Percentiles rank a stretch among this genome's conserved stretches.
Evolutionary conservation across 2,113 vertebrate species (phyloP).

Genomic region (Tyrannus savana): DNA sequence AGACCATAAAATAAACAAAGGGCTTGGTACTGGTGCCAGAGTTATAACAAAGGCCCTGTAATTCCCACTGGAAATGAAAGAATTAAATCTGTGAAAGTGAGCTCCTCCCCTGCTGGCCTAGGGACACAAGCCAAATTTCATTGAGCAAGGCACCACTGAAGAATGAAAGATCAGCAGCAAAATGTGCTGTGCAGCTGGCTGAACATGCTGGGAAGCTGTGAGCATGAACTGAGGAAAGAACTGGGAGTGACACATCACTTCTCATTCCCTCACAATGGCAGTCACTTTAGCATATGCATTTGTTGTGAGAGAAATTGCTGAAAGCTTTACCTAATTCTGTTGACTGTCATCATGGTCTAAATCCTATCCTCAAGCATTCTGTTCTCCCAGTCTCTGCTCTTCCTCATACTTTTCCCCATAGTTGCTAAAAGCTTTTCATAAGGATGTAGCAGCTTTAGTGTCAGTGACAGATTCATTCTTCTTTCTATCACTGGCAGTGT

Average conservation of each 20-base stretch:
- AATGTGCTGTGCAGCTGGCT: conserved; percentile 42
- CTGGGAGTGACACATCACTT: neutral
- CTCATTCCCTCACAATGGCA: neutral
- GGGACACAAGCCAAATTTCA: conserved; percentile 26
- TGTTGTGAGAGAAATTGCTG: neutral
- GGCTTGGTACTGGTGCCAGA: neutral
- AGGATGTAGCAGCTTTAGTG: neutral
- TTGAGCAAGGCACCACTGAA: conserved; percentile 35
- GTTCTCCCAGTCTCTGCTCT: neutral
- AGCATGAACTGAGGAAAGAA: neutral
- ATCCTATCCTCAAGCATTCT: neutral
- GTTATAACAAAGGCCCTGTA: conserved; percentile 13
- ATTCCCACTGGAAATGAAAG: conserved; percentile 18
- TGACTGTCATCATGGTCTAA: neutral
- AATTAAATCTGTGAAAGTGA: conserved; percentile 40
- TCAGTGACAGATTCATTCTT: neutral
- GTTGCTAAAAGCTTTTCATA: neutral
- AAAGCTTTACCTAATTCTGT: neutral
- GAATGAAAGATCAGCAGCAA: conserved; percentile 18
- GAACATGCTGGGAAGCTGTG: neutral
- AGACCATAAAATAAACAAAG: conserved; percentile 42
- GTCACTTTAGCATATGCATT: neutral
- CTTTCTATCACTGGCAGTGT: neutral
- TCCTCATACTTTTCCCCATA: neutral
- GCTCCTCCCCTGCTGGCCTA: conserved; percentile 9